Evolutionary conservation across 2,888 invertebrate genomes (phyloP), one percentile per base, ranked within the genome.

Genomic region (Timandra comae): DNA sequence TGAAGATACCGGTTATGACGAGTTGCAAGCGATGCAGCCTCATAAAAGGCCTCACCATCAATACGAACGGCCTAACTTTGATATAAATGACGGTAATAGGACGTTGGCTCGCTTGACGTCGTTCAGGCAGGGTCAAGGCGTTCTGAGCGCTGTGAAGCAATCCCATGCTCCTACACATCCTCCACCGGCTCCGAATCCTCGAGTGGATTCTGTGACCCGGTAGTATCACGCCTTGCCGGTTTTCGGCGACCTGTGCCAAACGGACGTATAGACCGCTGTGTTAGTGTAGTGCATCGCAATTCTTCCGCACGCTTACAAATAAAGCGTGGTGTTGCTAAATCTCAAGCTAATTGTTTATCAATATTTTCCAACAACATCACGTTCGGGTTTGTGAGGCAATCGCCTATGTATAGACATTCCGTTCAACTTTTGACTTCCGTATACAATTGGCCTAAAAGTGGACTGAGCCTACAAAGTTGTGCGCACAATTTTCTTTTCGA

Each of bases 181-280:
- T 0, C 82, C 82, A 2, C 80, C 80, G 0, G 78, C 78, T 5
- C 78, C 79, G 1, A 76, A 81, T 42, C 75, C 78, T 6, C 67
- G 85, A 19, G 60, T 77, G 2, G 85, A 85, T 45, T 81, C 85
- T 30, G 72, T 85, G 39, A 82, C 84, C 19, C 81, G 85, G 84
- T 85, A 85, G 85, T 85, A 84, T 78, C 77, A 75, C 71, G 84
- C 82, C 63, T 59, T 82, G 82, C 84, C 84, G 82, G 67, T 61
- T 59, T 82, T 85, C 85, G 85, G 82, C 71, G 81, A 84, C 54
- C 58, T 85, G 85, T 85, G 85, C 85, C 85, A 85, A 85, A 85
- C 85, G 63, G 85, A 85, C 73, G 85, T 85, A 61, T 85, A 77
- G 65, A 76, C 67, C 58, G 58, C 3, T 57, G 45, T 19, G 44